Base-by-base conservation (phyloP, 2,797 vertebrate genomes). In the Micropoecilia bifurca region DNA sequence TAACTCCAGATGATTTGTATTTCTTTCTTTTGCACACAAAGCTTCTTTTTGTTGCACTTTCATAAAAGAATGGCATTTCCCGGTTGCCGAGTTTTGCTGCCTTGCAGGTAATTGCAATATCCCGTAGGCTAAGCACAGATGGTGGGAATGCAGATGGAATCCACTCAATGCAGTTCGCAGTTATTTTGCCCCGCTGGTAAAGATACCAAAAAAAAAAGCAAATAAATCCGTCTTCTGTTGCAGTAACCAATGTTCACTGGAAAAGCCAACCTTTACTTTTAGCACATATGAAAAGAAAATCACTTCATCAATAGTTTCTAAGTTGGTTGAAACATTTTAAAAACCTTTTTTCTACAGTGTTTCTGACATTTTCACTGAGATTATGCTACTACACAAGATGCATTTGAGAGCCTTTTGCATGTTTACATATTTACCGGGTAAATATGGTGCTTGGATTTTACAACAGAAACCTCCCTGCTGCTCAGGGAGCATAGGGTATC, bases 51-150 rank as follows among this genome's bases (percentile, higher is more conserved):
- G 18, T 73, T 81, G 66, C 73, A 71, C 50, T 77, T 74, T 79
- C 76, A 73, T 73, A 59, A 53, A 85, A 57, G 61, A 86, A 75
- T 83, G 87, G 83, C 46, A 87, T 92, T 88, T 90, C 86, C 89
- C 88, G 77, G 9, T 77, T 50, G 59, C 3, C 68, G 73, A 79
- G 50, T 36, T 45, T 71, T 61, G 61, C 47, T 8, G 2, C 55
- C 81, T 80, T 57, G 8, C 87, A 89, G 88, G 86, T 90, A 84
- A 82, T 80, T 30, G 59, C 22, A 72, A 43, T 71, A 76, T 85
- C 73, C 46, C 69, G 45, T 57, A 82, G 80, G 71, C 76, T 48
- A 28, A 6, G 59, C 33, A 48, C 6, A 77, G 16, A 79, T 46
- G 76, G 53, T 18, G 36, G 71, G 50, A 80, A 81, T 55, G 46